Conservation (phyloP, 2,797 vertebrate species). For the Lerista edwardsae region DNA sequence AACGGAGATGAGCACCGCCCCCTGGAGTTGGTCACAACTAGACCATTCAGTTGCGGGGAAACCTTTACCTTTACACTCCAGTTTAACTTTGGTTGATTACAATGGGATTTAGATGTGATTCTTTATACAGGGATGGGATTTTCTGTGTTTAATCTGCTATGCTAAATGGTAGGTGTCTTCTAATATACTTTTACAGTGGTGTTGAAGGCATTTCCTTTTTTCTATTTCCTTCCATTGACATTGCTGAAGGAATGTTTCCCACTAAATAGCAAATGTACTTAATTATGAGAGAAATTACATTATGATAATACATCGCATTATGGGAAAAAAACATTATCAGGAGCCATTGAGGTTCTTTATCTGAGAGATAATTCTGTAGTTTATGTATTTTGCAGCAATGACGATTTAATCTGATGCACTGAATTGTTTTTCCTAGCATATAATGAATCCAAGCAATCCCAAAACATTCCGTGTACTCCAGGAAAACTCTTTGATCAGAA, state of each 20-base stretch:
- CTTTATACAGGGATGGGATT: too few relatives aligned
- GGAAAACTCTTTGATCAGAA: conserved; percentile 82
- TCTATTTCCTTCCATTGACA: not conserved
- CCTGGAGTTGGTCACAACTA: too few relatives aligned
- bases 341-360: not conserved
- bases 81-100: too few relatives aligned
- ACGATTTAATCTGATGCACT: conserved; percentile 6
- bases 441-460: conserved; percentile 82
- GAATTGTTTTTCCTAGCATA: conserved; percentile 79
- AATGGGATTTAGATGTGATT: too few relatives aligned
- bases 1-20: too few relatives aligned
- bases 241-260: not conserved
- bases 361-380: not conserved
- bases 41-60: too few relatives aligned
- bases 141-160: too few relatives aligned
- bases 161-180: not conserved
- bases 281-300: too few relatives aligned
- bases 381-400: conserved; percentile 16
- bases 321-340: not conserved
- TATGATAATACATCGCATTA: too few relatives aligned
- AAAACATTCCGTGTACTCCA: conserved; percentile 77
- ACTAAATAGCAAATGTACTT: not conserved
- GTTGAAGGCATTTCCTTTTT: not conserved
- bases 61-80: too few relatives aligned
- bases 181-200: not conserved